phyloP scores from a whole-genome alignment of 2,113 vertebrate species.

The Ptychochromis oligacanthus region DNA sequence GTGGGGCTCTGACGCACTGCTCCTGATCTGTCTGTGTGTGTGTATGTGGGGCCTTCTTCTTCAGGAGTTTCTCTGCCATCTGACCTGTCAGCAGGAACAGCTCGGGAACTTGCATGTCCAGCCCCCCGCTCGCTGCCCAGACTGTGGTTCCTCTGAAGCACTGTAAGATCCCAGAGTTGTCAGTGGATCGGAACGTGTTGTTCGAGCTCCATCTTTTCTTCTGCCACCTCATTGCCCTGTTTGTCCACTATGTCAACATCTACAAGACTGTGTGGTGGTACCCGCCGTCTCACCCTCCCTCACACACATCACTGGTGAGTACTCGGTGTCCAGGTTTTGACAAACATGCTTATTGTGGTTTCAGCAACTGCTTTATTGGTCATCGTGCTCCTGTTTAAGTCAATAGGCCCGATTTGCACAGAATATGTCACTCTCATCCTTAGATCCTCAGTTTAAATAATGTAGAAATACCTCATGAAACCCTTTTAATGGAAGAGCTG shows the following conservation, averaged over 20 bases:
- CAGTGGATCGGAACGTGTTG: constrained; percentile 88
- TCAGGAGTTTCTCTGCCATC: neutral
- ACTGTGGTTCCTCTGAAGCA: constrained; percentile 93
- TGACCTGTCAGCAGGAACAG: constrained; percentile 83
- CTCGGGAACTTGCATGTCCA: constrained; percentile 91
- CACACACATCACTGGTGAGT: constrained; percentile 95
- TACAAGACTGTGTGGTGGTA: constrained; percentile 99
- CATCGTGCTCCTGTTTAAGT: neutral
- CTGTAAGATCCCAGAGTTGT: constrained; percentile 96
- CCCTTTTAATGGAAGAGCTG: too few species aligned
- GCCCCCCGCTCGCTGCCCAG: constrained; percentile 93
- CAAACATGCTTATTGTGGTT: neutral
- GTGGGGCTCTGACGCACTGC: neutral
- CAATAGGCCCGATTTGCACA: neutral
- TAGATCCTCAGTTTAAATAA: too few species aligned
- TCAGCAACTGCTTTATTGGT: neutral
- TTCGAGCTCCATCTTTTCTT: constrained; percentile 98
- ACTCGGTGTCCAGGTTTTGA: neutral
- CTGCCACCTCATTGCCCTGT: constrained; percentile 95
- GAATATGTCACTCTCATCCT: neutral
- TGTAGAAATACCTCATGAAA: neutral
- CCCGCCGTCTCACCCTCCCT: constrained; percentile 92
- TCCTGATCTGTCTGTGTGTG: neutral
- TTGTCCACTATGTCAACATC: constrained; percentile 99
- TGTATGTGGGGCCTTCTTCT: too few species aligned